Evolutionary conservation across 1,140 invertebrate species (phyloP).

Genomic region (Stenopsyche tienmushanensis): DNA sequence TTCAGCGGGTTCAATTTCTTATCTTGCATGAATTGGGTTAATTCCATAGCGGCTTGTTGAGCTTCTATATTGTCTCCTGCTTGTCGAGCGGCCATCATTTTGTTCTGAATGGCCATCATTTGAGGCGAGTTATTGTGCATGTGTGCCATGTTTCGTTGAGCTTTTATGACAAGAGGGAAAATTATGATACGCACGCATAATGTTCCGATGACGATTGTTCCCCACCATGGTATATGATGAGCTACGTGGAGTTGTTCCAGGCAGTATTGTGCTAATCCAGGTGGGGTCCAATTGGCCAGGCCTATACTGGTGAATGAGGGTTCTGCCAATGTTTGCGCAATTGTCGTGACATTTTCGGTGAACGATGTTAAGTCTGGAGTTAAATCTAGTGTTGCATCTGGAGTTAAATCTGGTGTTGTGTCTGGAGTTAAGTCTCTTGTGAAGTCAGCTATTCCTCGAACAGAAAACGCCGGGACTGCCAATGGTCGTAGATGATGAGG

Average conservation of each 20-base stretch:
- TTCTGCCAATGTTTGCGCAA: too few relatives aligned
- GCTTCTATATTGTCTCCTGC: slow-evolving; percentile 78
- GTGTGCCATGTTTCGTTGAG: slow-evolving; percentile 74
- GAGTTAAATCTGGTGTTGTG: neutral
- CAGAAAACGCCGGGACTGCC: neutral
- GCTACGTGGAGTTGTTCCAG: slow-evolving; percentile 81
- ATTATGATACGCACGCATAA: slow-evolving; percentile 68
- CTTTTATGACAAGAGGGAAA: slow-evolving; percentile 80
- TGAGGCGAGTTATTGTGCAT: slow-evolving; percentile 82
- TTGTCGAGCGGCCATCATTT: slow-evolving; percentile 80
- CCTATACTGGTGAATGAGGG: slow-evolving; percentile 77
- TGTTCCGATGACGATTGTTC: slow-evolving; percentile 77
- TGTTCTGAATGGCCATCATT: slow-evolving; percentile 75
- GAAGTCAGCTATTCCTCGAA: neutral
- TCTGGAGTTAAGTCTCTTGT: too few relatives aligned
- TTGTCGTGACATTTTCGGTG: too few relatives aligned
- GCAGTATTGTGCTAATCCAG: slow-evolving; percentile 75
- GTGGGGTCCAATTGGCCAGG: slow-evolving; percentile 73
- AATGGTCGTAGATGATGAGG: neutral
- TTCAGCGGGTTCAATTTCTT: slow-evolving; percentile 80
- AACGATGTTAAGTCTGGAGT: neutral
- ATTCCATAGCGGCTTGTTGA: slow-evolving; percentile 68
- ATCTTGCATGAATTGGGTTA: slow-evolving; percentile 78
- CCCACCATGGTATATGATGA: slow-evolving; percentile 87
- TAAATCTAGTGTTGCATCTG: neutral